Conservation (phyloP, 2,113 vertebrate species). For the Thalassoma bifasciatum region DNA sequence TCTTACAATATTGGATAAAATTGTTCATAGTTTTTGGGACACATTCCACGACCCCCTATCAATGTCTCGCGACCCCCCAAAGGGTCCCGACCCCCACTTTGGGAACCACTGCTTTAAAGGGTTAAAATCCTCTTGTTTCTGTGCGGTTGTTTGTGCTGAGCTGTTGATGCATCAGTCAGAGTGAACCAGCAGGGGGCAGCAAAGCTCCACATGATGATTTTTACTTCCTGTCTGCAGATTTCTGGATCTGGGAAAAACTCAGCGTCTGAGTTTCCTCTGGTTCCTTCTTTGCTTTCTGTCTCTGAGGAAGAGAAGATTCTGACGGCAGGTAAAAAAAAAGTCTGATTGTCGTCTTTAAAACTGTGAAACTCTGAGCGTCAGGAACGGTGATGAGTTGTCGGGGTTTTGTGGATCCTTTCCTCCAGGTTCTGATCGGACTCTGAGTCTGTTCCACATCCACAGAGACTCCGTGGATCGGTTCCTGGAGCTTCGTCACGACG, state of each 20-base stretch:
- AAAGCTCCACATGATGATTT: neutral
- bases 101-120: too few relatives aligned
- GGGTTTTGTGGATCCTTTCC: neutral
- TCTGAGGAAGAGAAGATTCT: conserved; percentile 84
- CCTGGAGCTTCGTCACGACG: conserved; percentile 77
- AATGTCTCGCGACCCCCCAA: too few relatives aligned
- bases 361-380: too few relatives aligned
- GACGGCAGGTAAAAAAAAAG: conserved; percentile 79
- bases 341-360: too few relatives aligned
- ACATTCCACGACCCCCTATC: too few relatives aligned
- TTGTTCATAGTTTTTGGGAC: too few relatives aligned
- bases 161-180: neutral
- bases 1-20: too few relatives aligned
- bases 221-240: conserved; percentile 71
- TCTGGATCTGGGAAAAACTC: conserved; percentile 63
- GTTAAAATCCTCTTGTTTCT: too few relatives aligned
- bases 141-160: too few relatives aligned
- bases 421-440: conserved; percentile 78
- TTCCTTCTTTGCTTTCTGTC: conserved; percentile 73
- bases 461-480: conserved; percentile 70
- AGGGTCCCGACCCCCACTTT: too few relatives aligned
- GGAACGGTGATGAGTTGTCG: neutral
- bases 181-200: neutral
- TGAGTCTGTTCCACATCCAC: conserved; percentile 76
- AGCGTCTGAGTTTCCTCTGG: conserved; percentile 75